phyloP scores from a whole-genome alignment of 2,888 invertebrate genomes.

The Helleia helle region DNA sequence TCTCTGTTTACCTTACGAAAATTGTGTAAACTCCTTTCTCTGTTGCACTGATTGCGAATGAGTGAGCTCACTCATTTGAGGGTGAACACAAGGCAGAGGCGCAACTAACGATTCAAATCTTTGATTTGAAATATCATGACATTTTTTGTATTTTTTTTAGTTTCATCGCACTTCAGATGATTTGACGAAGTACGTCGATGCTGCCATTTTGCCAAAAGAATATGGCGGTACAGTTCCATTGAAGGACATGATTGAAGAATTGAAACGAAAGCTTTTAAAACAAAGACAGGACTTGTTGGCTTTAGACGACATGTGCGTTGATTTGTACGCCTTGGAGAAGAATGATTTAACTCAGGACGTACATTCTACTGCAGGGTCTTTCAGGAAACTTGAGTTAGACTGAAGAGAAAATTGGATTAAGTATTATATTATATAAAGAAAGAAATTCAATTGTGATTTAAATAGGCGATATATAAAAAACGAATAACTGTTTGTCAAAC shows the following conservation, averaged over 20 bases:
- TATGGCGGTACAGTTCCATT: constrained; percentile 90
- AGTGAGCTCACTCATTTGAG: too few species aligned
- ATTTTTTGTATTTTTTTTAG: constrained; percentile 55
- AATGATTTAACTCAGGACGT: constrained; percentile 79
- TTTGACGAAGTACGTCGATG: constrained; percentile 80
- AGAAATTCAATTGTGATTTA: background rate
- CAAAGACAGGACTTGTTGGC: constrained; percentile 79
- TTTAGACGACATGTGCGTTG: constrained; percentile 83
- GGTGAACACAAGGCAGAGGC: too few species aligned
- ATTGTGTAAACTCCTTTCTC: too few species aligned
- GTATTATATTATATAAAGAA: background rate
- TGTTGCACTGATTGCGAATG: too few species aligned
- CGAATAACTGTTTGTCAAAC: too few species aligned
- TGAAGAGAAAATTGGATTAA: constrained; percentile 30
- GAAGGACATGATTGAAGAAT: constrained; percentile 84
- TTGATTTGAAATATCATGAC: too few species aligned
- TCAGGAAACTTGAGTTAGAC: constrained; percentile 88
- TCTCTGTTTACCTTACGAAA: too few species aligned
- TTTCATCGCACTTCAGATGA: constrained; percentile 84
- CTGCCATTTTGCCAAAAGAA: constrained; percentile 86
- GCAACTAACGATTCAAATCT: too few species aligned
- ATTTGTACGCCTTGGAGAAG: constrained; percentile 75
- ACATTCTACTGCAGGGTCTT: constrained; percentile 86
- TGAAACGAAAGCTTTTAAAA: constrained; percentile 77
- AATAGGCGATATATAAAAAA: too few species aligned